A percentile compares a stretch with the other conserved stretches of the same genome.
phyloP scores from a whole-genome alignment of 1,140 invertebrate species.

The Macrosteles quadrilineatus region DNA sequence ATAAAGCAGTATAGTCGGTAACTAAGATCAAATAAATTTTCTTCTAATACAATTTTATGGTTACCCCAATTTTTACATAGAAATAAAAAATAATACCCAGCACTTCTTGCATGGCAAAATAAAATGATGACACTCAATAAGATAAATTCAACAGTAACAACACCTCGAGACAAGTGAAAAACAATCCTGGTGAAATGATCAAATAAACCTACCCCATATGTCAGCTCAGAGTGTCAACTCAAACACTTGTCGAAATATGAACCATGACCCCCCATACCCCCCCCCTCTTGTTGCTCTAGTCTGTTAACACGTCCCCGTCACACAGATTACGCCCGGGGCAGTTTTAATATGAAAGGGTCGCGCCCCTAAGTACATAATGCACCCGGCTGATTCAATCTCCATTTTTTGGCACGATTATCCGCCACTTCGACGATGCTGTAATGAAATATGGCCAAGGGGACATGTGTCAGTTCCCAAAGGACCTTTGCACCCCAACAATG shows the following conservation, averaged over 20 bases:
- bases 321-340: constrained; percentile 6
- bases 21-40: too few species aligned
- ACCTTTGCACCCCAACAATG: neutral
- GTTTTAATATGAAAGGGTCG: constrained; percentile 25
- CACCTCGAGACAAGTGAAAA: too few species aligned
- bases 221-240: neutral
- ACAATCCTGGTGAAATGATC: too few species aligned
- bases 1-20: too few species aligned
- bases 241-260: constrained; percentile 20
- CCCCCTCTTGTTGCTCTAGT: constrained; percentile 6
- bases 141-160: too few species aligned
- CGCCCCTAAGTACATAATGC: constrained; percentile 25
- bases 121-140: too few species aligned
- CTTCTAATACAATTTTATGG: too few species aligned
- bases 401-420: constrained; percentile 13
- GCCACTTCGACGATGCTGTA: constrained; percentile 1
- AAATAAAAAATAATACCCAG: too few species aligned
- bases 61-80: too few species aligned
- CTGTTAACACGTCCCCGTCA: constrained; percentile 17
- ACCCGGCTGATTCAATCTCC: constrained; percentile 19
- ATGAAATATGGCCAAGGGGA: constrained; percentile 22
- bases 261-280: neutral
- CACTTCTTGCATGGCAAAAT: too few species aligned
- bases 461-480: constrained; percentile 4
- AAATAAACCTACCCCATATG: too few species aligned